phyloP scores from a whole-genome alignment of 2,797 vertebrate genomes.

The Pampus argenteus region DNA sequence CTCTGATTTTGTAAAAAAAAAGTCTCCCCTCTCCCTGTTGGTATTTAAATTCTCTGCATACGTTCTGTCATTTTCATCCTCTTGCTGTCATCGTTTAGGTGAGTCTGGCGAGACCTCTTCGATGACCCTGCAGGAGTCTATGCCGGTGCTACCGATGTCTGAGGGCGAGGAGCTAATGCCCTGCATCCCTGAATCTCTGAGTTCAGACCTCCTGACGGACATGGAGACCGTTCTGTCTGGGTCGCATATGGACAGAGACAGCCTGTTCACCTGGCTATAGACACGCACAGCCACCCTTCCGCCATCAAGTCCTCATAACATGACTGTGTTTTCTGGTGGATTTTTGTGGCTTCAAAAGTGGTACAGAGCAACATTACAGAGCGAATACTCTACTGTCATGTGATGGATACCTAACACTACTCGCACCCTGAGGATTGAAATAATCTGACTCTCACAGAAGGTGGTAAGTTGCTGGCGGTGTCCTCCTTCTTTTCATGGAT shows the following conservation, averaged over 20 bases:
- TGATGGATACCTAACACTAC: slow-evolving; percentile 66
- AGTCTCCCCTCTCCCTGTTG: neutral
- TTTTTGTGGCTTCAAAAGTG: slow-evolving; percentile 52
- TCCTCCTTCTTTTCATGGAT: slow-evolving; percentile 46
- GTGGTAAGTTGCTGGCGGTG: slow-evolving; percentile 66
- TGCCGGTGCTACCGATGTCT: slow-evolving; percentile 86
- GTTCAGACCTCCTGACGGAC: slow-evolving; percentile 96
- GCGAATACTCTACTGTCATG: slow-evolving; percentile 48
- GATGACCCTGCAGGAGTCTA: slow-evolving; percentile 89
- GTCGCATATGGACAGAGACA: slow-evolving; percentile 97
- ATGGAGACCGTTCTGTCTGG: slow-evolving; percentile 96
- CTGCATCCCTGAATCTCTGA: slow-evolving; percentile 93
- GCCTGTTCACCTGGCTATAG: slow-evolving; percentile 98
- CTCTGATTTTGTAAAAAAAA: neutral
- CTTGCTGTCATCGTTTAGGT: slow-evolving; percentile 74
- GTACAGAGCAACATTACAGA: slow-evolving; percentile 65
- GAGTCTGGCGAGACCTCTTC: slow-evolving; percentile 89
- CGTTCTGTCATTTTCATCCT: neutral
- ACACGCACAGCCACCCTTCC: slow-evolving; percentile 38
- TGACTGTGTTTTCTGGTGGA: slow-evolving; percentile 65
- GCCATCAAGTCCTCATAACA: slow-evolving; percentile 43
- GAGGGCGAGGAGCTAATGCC: slow-evolving; percentile 97
- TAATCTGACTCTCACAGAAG: slow-evolving; percentile 38
- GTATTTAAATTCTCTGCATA: neutral
- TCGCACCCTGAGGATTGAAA: slow-evolving; percentile 45